Percentiles rank a stretch among this genome's conserved stretches.
phyloP scores from a whole-genome alignment of 2,113 vertebrate genomes.

The Crocuta crocuta region DNA sequence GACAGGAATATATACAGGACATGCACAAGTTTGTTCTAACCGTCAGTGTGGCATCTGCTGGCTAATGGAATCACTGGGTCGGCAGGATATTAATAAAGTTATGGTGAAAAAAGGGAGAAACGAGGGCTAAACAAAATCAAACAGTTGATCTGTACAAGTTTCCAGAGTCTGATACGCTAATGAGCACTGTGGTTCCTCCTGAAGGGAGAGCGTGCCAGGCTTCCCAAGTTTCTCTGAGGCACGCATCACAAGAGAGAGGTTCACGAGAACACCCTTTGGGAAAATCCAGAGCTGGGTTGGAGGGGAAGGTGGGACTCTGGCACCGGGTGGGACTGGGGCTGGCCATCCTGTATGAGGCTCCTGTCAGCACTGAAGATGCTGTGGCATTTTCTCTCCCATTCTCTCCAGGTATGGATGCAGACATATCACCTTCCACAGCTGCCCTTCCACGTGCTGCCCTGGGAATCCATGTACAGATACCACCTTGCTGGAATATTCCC shows the following conservation, averaged over 20 bases:
- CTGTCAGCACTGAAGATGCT: background rate
- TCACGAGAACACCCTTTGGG: background rate
- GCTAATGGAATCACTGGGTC: background rate
- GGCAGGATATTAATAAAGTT: background rate
- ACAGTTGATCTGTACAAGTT: background rate
- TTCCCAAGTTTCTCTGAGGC: background rate
- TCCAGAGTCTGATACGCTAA: background rate
- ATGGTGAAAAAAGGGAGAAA: background rate
- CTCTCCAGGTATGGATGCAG: background rate
- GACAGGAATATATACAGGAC: background rate
- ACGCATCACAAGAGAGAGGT: background rate
- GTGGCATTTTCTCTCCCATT: background rate
- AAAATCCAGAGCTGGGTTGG: background rate
- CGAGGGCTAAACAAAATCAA: background rate
- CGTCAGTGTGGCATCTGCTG: background rate
- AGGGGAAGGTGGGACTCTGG: background rate
- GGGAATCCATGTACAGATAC: background rate
- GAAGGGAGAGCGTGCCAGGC: background rate
- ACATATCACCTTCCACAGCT: background rate
- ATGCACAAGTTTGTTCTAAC: background rate
- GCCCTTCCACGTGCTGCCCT: background rate
- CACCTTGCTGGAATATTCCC: background rate
- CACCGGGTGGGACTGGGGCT: background rate
- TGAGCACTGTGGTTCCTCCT: background rate
- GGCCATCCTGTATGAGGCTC: background rate